Evolutionary conservation across 2,797 vertebrate genomes (phyloP).

Genomic region (Galagoides demidoff): DNA sequence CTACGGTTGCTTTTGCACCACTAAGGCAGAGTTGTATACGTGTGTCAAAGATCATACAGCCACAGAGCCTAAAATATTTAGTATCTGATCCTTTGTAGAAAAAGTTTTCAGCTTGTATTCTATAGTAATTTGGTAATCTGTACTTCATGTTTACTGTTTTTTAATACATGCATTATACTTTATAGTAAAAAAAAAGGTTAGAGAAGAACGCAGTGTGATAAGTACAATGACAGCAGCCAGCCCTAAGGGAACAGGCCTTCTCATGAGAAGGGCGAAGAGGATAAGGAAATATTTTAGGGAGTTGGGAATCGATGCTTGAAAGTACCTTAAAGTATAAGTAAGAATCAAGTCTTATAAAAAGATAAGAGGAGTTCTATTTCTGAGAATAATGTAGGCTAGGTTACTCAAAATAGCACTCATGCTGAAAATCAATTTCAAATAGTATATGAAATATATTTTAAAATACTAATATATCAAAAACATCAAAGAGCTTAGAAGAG

Average conservation of each 20-base stretch:
- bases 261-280: not conserved
- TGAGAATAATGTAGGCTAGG: not conserved
- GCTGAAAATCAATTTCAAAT: slow-evolving; percentile 12
- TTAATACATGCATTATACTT: not conserved
- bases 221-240: not conserved
- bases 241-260: not conserved
- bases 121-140: slow-evolving; percentile 11
- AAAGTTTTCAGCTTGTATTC: not conserved
- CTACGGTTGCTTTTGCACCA: not conserved
- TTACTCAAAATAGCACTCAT: not conserved
- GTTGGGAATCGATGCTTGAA: not conserved
- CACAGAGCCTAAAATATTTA: slow-evolving; percentile 11
- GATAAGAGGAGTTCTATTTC: not conserved
- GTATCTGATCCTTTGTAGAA: not conserved
- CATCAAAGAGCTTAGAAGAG: not conserved
- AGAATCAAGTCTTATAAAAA: not conserved
- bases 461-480: not conserved
- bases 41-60: not conserved
- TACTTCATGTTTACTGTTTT: not conserved
- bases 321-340: not conserved
- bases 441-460: not conserved
- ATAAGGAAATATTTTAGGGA: not conserved
- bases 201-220: not conserved
- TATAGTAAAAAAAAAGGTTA: not conserved
- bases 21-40: not conserved